A percentile compares a stretch with the other conserved stretches of the same genome.
These are phyloP conservation scores for Diadophis punctatus DNA, from an alignment of 2,113 vertebrate species.

Conservation along the genomic window DNA sequence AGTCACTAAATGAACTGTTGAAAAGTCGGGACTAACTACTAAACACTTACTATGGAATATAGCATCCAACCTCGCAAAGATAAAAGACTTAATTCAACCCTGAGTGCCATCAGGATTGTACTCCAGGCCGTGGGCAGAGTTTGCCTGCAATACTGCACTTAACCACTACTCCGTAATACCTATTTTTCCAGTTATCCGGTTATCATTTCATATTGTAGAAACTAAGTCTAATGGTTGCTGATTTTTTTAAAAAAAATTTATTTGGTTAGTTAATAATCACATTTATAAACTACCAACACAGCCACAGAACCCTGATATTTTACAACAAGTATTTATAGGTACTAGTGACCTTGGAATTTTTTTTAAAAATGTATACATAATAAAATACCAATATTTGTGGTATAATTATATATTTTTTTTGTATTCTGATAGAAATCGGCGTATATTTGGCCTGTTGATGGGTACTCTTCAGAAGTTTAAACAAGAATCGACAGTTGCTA, in stretches of 20 bases:
- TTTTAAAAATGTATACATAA: not conserved
- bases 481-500: conserved; percentile 93
- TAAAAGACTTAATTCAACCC: not conserved
- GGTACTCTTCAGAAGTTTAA: conserved; percentile 98
- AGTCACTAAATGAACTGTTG: not conserved
- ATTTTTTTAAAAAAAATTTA: not conserved
- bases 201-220: not conserved
- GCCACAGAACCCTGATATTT: not conserved
- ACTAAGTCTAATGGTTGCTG: not conserved
- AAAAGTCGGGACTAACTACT: not conserved
- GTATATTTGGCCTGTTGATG: conserved; percentile 99
- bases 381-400: not conserved
- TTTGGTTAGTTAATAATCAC: not conserved
- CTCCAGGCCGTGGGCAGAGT: not conserved
- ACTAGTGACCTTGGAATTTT: not conserved
- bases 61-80: not conserved
- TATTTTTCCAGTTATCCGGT: not conserved
- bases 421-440: conserved; percentile 83
- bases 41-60: not conserved
- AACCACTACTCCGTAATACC: not conserved
- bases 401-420: conserved; percentile 5
- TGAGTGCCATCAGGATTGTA: not conserved
- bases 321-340: not conserved
- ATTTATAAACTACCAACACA: not conserved
- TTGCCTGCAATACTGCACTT: not conserved